Evolutionary conservation across 2,113 vertebrate genomes (phyloP), one percentile per base, ranked within the genome.

Genomic region (Lipophrys pholis): DNA sequence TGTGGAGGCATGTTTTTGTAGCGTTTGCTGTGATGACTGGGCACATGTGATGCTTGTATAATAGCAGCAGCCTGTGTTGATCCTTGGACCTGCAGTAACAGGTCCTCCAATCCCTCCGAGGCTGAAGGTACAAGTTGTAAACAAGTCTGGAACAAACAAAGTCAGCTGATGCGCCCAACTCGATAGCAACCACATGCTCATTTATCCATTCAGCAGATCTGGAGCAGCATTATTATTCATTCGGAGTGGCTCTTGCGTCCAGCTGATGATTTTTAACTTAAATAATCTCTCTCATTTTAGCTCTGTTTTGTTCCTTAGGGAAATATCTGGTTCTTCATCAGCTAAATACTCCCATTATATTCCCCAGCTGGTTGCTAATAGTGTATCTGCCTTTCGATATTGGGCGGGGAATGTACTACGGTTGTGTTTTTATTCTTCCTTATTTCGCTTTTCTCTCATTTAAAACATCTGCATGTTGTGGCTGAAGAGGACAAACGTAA

Each of bases 141-240:
- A 55, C 39, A 63, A 48, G 41, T 46, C 52, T 46, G 6, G 54
- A 53, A n/a, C 40, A 65, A 53, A 35, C 14, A 2, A 46, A 46
- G 43, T 46, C 21, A 8, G 52, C 7, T 15, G 30, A n/a, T 39
- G 39, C 39, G 53, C 5, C 14, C 8, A 39, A 8, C 53, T 55
- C 10, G 36, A 48, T 15, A 48, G 9, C 14, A 55, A 46, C 16
- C 15, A 1, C 51, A 48, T 49, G 39, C 36, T 11, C 36, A 41
- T 50, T 50, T 12, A 43, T 39, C 17, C 53, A 43, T 38, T 11
- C 38, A 42, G 43, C 15, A 69, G 45, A 62, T 36, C 15, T 50
- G 11, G 45, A 48, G 15, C 48, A 40, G 35, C 35, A 21, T 48
- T 39, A 70, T 55, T 41, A 30, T 68, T 59, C 36, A 66, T 76